phyloP scores from a whole-genome alignment of 1,140 invertebrate species.

The Paraescarpia echinospica region DNA sequence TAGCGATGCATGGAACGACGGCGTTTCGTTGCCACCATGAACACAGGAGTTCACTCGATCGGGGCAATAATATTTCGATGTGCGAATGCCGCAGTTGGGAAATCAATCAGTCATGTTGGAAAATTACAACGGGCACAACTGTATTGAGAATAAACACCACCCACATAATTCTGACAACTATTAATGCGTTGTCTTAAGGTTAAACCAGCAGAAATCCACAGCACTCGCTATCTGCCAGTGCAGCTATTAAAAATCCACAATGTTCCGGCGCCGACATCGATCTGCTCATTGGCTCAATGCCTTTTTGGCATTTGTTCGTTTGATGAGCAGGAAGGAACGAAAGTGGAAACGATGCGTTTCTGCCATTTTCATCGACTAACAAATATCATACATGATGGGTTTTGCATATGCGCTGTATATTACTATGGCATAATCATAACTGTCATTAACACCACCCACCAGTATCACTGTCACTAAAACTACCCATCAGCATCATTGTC shows the following conservation, averaged over 20 bases:
- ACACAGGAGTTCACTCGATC: not conserved
- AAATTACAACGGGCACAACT: not conserved
- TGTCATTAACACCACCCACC: not conserved
- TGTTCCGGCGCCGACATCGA: not conserved
- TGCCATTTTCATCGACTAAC: not conserved
- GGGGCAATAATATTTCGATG: not conserved
- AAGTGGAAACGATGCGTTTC: not conserved
- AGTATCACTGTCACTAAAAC: not conserved
- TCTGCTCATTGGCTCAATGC: not conserved
- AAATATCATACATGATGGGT: not conserved
- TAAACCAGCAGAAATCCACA: not conserved
- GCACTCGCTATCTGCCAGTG: not conserved
- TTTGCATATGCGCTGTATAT: no score
- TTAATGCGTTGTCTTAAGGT: not conserved
- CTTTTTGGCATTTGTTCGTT: not conserved
- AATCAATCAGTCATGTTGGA: not conserved
- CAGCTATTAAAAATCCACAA: not conserved
- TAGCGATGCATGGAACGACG: not conserved
- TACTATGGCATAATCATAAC: no score
- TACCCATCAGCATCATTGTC: no score
- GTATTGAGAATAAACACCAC: constrained; percentile 1
- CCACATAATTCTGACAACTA: not conserved
- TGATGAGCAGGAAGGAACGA: not conserved
- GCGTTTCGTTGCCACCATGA: not conserved
- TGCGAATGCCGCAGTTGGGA: not conserved